Evolutionary conservation across 2,888 invertebrate species (phyloP).

Genomic region (Chymomyza caudatula): DNA sequence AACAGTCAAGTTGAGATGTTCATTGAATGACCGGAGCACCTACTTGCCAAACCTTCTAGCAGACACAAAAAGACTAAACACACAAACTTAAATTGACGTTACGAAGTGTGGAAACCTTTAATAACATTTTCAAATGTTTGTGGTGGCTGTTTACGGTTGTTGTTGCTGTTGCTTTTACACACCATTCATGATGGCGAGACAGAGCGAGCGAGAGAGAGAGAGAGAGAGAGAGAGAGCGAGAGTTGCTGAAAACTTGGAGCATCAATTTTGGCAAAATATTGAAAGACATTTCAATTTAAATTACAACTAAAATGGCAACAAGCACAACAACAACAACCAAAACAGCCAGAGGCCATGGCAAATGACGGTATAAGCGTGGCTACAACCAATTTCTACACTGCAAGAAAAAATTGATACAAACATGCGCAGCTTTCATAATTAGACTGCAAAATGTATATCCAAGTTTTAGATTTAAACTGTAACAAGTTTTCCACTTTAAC

Average conservation of each 20-base stretch:
- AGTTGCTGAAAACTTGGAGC: background rate
- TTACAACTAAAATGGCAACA: conserved; percentile 41
- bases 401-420: conserved; percentile 12
- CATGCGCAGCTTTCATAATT: conserved; percentile 9
- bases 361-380: background rate
- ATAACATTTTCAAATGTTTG: conserved; percentile 13
- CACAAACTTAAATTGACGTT: background rate
- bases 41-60: background rate
- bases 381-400: background rate
- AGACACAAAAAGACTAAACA: background rate
- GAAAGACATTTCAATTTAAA: conserved; percentile 66
- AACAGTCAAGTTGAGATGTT: background rate
- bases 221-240: too few species aligned
- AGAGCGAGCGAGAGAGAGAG: background rate
- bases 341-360: background rate
- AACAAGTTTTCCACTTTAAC: too few species aligned
- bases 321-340: background rate
- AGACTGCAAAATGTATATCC: background rate
- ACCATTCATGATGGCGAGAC: background rate
- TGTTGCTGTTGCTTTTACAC: conserved; percentile 10
- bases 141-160: background rate
- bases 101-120: background rate
- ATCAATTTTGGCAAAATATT: conserved; percentile 23
- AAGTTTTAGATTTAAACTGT: background rate
- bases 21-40: background rate